These are phyloP conservation scores for Magallana angulata DNA, from an alignment of 1,140 invertebrate species.

Conservation along the genomic window DNA sequence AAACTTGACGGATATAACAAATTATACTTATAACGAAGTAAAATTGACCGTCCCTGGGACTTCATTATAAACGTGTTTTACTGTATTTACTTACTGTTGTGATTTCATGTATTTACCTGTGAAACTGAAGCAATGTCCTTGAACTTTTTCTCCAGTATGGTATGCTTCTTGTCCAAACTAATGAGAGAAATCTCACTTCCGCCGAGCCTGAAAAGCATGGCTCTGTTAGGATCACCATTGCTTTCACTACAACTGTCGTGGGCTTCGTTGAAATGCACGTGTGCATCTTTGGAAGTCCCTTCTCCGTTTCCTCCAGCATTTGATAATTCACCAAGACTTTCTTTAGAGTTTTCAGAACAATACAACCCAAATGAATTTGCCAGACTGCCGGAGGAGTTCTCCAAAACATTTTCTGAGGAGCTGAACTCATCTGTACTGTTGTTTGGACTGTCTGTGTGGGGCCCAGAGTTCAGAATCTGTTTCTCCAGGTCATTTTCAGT, in stretches of 20 bases:
- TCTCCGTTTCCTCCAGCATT: conserved; percentile 44
- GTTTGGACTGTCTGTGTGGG: conserved; percentile 53
- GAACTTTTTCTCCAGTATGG: conserved; percentile 91
- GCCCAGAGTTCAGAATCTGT: conserved; percentile 55
- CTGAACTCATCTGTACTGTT: conserved; percentile 68
- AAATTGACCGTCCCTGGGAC: too few relatives aligned
- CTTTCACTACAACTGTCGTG: conserved; percentile 34
- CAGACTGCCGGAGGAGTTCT: conserved; percentile 48
- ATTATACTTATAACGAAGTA: too few relatives aligned
- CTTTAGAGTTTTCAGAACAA: conserved; percentile 39
- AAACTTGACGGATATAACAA: too few relatives aligned
- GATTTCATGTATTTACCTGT: conserved; percentile 81
- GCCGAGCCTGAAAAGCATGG: conserved; percentile 94
- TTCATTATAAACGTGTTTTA: too few relatives aligned
- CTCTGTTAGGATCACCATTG: conserved; percentile 85
- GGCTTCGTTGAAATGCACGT: conserved; percentile 53
- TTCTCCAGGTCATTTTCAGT: conserved; percentile 72
- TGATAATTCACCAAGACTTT: conserved; percentile 39
- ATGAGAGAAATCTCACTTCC: conserved; percentile 92
- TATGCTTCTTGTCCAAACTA: conserved; percentile 93
- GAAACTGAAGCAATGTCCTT: conserved; percentile 93
- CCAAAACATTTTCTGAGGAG: conserved; percentile 59
- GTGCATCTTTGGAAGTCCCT: conserved; percentile 47
- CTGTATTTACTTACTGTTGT: too few relatives aligned
- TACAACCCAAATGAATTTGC: conserved; percentile 43